phyloP scores from a whole-genome alignment of 2,113 vertebrate genomes.

The Pagrus major region DNA sequence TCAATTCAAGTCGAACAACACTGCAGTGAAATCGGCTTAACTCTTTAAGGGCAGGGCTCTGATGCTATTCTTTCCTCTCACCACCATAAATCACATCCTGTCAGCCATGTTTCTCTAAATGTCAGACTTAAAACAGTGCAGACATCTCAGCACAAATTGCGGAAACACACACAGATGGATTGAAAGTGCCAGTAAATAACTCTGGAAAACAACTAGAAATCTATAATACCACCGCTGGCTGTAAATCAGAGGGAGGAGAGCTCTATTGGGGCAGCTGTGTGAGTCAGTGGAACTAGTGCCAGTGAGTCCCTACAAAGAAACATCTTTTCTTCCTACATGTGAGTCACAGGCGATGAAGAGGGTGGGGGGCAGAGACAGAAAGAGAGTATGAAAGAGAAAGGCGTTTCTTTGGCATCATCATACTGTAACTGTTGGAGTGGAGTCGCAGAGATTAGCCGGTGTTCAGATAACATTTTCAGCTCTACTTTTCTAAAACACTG shows the following conservation, averaged over 20 bases:
- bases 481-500: slow-evolving; percentile 2
- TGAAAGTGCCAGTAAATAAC: slow-evolving; percentile 43
- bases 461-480: slow-evolving; percentile 26
- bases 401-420: not conserved
- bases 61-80: not conserved
- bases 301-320: slow-evolving; percentile 69
- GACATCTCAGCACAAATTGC: not conserved
- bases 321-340: slow-evolving; percentile 74
- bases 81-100: not conserved
- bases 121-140: slow-evolving; percentile 9
- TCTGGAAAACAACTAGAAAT: slow-evolving; percentile 34
- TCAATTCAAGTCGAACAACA: not conserved
- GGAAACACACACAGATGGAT: slow-evolving; percentile 14
- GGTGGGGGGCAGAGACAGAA: not conserved
- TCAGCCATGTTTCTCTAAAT: not conserved
- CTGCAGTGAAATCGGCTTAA: slow-evolving; percentile 1
- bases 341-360: slow-evolving; percentile 23
- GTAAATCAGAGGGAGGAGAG: slow-evolving; percentile 52
- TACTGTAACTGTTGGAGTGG: slow-evolving; percentile 2
- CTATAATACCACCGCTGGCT: slow-evolving; percentile 44
- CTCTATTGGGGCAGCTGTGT: slow-evolving; percentile 60
- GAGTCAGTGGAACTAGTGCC: slow-evolving; percentile 72
- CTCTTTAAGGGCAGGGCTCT: not conserved
- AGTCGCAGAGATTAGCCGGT: slow-evolving; percentile 12
- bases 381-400: slow-evolving; percentile 18